A percentile compares a stretch with the other conserved stretches of the same genome.
Evolutionary conservation across 2,113 vertebrate genomes (phyloP).

Genomic region (Alethe castanea): DNA sequence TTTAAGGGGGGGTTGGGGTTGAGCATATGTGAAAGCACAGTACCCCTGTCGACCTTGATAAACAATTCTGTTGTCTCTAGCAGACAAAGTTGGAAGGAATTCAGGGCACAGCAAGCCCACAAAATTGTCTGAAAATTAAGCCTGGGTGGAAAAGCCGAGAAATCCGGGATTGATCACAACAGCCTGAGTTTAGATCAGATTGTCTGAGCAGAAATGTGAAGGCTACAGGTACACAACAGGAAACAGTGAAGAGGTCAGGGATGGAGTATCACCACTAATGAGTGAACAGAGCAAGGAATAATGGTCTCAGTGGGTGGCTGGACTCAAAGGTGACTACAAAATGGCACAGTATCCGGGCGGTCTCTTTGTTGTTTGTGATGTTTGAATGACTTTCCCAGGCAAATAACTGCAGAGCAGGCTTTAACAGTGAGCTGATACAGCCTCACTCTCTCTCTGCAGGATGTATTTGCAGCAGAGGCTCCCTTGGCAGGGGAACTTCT

Average conservation of each 20-base stretch:
- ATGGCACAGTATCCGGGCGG: neutral
- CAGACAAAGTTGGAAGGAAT: neutral
- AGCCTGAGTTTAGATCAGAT: neutral
- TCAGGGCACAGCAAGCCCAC: neutral
- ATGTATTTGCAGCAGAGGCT: neutral
- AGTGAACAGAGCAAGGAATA: neutral
- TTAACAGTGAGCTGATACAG: neutral
- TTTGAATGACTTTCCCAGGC: neutral
- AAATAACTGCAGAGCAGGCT: neutral
- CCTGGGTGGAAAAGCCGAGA: neutral
- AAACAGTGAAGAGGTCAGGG: neutral
- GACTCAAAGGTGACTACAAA: neutral
- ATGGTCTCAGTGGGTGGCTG: neutral
- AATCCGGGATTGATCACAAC: neutral
- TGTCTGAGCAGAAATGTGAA: accelerated
- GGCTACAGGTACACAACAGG: neutral
- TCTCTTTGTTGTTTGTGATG: neutral
- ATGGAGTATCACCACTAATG: neutral
- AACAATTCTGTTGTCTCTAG: neutral
- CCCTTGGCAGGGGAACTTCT: neutral
- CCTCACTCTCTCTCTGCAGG: neutral
- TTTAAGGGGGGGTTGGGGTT: neutral
- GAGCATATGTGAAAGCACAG: neutral
- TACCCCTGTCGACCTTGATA: neutral
- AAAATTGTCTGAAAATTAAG: neutral